Conservation (phyloP, 2,888 invertebrate species). For the Phortica okadai region DNA sequence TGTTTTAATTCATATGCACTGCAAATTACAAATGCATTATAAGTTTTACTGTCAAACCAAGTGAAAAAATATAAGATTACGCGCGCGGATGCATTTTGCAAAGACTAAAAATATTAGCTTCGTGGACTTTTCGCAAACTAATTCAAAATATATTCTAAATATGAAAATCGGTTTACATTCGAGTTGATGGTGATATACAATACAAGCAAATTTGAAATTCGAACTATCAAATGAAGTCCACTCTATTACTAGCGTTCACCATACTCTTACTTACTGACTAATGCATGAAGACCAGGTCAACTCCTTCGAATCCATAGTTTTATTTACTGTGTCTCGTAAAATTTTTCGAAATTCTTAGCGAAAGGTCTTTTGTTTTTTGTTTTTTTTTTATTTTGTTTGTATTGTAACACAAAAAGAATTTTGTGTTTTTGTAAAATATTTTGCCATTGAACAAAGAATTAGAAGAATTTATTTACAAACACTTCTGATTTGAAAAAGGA, state of each 20-base stretch:
- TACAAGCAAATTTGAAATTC: too few relatives aligned
- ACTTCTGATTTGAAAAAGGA: not conserved
- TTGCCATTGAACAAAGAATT: too few relatives aligned
- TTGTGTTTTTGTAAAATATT: too few relatives aligned
- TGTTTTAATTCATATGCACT: too few relatives aligned
- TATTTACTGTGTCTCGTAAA: not conserved
- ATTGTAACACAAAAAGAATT: too few relatives aligned
- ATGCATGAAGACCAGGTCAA: conserved; percentile 32
- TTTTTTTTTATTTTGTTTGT: conserved; percentile 32
- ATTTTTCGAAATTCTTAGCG: conserved; percentile 2
- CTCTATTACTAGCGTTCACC: conserved; percentile 67
- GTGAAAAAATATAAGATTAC: conserved; percentile 66
- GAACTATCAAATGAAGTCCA: conserved; percentile 66
- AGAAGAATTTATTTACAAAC: too few relatives aligned
- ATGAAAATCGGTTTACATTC: too few relatives aligned
- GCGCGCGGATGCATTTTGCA: conserved; percentile 38
- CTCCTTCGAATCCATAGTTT: conserved; percentile 36
- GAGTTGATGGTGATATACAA: too few relatives aligned
- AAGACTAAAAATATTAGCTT: too few relatives aligned
- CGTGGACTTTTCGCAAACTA: too few relatives aligned
- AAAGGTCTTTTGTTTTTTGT: not conserved
- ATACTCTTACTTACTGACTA: conserved; percentile 38
- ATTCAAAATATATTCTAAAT: too few relatives aligned
- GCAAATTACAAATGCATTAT: too few relatives aligned
- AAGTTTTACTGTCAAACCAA: conserved; percentile 61